A percentile compares a stretch with the other conserved stretches of the same genome.
Conservation (phyloP, 30 jellyfish, hydroid and myxozoan genomes). For the Hydractinia symbiolongicarpus region DNA sequence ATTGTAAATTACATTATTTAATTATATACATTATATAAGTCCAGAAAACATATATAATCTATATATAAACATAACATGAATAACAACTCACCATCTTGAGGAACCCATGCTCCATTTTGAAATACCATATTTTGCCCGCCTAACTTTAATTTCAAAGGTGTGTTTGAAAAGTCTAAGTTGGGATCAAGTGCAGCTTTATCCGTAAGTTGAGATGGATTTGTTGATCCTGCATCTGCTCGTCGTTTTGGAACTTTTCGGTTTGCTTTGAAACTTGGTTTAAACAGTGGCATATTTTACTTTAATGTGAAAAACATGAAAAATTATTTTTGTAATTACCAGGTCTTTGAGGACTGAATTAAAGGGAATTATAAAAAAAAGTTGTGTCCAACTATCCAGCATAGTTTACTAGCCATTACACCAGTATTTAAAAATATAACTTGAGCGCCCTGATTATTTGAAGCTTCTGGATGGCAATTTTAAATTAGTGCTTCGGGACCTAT, state of each 20-base stretch:
- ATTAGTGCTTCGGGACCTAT: no score
- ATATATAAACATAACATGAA: not conserved
- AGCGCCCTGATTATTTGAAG: no score
- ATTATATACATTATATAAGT: no score
- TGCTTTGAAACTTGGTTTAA: conserved; percentile 82
- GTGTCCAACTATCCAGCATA: no score
- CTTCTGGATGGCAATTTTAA: no score
- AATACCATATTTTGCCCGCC: conserved; percentile 63
- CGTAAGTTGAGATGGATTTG: conserved; percentile 48
- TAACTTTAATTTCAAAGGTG: conserved; percentile 61
- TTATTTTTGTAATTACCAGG: no score
- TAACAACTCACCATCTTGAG: conserved; percentile 41
- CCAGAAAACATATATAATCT: no score
- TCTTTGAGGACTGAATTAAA: no score
- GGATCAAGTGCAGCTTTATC: conserved; percentile 83
- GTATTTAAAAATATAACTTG: no score
- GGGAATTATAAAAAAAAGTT: no score
- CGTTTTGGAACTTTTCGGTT: conserved; percentile 73
- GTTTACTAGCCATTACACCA: no score
- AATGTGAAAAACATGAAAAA: not conserved
- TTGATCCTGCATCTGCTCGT: conserved; percentile 86
- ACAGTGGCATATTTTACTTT: conserved; percentile 62
- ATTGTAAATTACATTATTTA: no score
- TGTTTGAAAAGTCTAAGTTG: conserved; percentile 67
- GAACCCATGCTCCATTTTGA: conserved; percentile 78